Evolutionary conservation across 2,113 vertebrate genomes (phyloP).

Genomic region (Petaurus breviceps): DNA sequence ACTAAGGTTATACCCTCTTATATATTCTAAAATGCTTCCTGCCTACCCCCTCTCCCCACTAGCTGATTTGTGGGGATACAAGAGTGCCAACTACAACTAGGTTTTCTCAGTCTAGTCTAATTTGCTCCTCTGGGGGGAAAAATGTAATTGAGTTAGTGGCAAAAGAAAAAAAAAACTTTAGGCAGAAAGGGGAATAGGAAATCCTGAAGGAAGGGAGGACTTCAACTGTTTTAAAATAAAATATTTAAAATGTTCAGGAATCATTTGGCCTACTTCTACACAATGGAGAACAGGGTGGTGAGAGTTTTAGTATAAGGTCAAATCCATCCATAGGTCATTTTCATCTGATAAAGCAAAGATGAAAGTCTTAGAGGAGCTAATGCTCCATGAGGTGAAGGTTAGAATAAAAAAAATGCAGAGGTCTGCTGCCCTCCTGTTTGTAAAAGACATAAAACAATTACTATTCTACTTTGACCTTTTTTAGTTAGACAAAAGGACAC

Average conservation of each 20-base stretch:
- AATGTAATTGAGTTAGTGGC: not conserved
- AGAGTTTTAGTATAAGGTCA: slow-evolving; percentile 54
- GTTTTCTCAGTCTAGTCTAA: not conserved
- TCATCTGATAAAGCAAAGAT: slow-evolving; percentile 51
- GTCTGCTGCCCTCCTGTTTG: slow-evolving; percentile 41
- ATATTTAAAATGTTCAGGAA: slow-evolving; percentile 37
- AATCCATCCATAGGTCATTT: slow-evolving; percentile 33
- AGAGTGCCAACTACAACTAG: not conserved
- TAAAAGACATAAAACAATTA: slow-evolving; percentile 53
- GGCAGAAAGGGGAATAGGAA: not conserved
- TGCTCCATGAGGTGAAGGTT: slow-evolving; percentile 60
- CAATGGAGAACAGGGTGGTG: slow-evolving; percentile 39
- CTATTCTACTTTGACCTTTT: slow-evolving; percentile 61
- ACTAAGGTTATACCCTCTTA: not conserved
- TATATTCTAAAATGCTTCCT: not conserved
- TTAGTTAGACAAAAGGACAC: slow-evolving; percentile 29
- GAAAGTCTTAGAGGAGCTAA: slow-evolving; percentile 54
- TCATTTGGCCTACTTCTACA: slow-evolving; percentile 24
- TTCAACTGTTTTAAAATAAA: slow-evolving; percentile 61
- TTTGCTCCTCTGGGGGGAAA: not conserved
- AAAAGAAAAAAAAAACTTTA: slow-evolving; percentile 13
- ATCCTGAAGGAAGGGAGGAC: not conserved
- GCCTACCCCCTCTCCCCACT: not conserved
- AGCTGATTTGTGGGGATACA: not conserved
- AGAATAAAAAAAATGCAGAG: slow-evolving; percentile 47